Percentiles rank a stretch among this genome's conserved stretches.
These are phyloP conservation scores for Eclectus roratus DNA, from an alignment of 2,113 vertebrate genomes.

Conservation along the genomic window DNA sequence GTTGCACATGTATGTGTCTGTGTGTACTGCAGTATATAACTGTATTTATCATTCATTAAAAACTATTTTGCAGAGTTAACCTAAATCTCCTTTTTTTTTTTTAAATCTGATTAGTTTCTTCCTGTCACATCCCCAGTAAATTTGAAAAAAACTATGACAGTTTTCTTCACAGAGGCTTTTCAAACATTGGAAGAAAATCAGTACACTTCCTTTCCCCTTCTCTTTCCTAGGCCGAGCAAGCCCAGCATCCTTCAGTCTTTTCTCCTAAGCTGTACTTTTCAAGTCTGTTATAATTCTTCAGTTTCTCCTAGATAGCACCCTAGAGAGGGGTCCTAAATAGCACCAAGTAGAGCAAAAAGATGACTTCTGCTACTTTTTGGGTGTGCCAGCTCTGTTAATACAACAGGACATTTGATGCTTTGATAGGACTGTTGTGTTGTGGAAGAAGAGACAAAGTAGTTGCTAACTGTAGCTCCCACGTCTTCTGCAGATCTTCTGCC, in stretches of 20 bases:
- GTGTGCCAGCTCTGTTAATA: not conserved
- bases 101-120: not conserved
- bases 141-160: not conserved
- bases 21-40: not conserved
- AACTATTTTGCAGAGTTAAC: not conserved
- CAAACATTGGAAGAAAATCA: not conserved
- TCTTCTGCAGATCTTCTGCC: not conserved
- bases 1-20: not conserved
- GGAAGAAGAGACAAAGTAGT: not conserved
- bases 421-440: not conserved
- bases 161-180: not conserved
- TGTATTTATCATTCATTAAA: not conserved
- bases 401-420: not conserved
- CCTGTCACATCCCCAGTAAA: not conserved
- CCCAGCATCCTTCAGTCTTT: not conserved
- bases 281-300: not conserved
- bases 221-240: not conserved
- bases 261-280: not conserved
- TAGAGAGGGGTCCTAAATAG: not conserved
- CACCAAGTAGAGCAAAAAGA: not conserved
- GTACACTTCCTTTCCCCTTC: not conserved
- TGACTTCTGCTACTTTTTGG: not conserved
- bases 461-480: not conserved
- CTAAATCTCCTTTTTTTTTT: not conserved
- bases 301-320: not conserved